phyloP scores from a whole-genome alignment of 92 coral and sea anemone genomes.

The Nematostella vectensis region DNA sequence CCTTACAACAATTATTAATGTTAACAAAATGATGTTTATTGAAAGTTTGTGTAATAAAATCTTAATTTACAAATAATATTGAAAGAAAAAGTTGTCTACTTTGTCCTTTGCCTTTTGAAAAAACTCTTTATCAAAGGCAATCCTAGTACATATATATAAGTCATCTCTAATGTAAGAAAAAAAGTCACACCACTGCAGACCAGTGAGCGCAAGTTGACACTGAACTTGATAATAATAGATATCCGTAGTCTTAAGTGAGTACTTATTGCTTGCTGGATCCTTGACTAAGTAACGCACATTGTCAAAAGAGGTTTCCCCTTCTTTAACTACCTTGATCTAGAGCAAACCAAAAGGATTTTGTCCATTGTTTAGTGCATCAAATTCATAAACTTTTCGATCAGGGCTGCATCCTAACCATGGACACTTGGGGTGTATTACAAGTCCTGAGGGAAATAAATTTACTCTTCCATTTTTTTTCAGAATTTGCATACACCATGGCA shows the following conservation, averaged over 20 bases:
- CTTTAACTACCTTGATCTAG: conserved; percentile 36
- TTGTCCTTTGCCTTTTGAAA: conserved; percentile 28
- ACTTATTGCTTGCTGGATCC: conserved; percentile 8
- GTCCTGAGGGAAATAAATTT: conserved; percentile 32
- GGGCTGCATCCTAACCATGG: conserved; percentile 68
- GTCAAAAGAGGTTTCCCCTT: conserved; percentile 25
- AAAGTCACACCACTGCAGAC: conserved; percentile 37
- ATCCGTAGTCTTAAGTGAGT: conserved; percentile 15
- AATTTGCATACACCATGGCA: conserved; percentile 32
- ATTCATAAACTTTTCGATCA: conserved; percentile 36
- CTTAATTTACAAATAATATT: conserved; percentile 20
- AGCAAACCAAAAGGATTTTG: conserved; percentile 26
- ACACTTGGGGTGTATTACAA: conserved; percentile 35
- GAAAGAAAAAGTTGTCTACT: conserved; percentile 28
- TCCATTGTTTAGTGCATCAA: conserved; percentile 13
- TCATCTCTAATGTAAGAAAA: conserved; percentile 27
- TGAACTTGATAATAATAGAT: conserved; percentile 29
- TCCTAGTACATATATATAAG: conserved; percentile 15
- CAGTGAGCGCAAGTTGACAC: conserved; percentile 35
- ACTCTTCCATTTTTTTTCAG: conserved; percentile 13
- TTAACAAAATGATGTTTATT: too few relatives aligned
- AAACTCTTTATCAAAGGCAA: conserved; percentile 24
- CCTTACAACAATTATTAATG: too few relatives aligned
- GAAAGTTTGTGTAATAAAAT: too few relatives aligned
- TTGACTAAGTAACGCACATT: conserved; percentile 29